Evolutionary conservation across 2,888 invertebrate genomes (phyloP).

Genomic region (Embidobia sp.): DNA sequence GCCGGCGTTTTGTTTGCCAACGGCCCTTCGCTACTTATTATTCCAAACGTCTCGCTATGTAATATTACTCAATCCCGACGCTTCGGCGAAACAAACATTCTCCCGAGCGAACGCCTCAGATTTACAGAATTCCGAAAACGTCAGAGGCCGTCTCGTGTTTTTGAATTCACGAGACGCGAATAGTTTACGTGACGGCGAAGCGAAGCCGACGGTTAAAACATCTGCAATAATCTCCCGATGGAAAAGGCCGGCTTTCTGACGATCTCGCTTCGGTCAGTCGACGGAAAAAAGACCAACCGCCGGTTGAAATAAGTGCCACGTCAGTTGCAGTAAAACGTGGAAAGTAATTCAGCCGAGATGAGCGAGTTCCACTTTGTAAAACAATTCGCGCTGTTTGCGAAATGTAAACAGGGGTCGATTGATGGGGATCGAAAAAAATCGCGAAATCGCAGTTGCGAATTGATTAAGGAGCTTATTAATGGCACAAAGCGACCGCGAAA

Average conservation of each 20-base stretch:
- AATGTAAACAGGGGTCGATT: conserved; percentile 1
- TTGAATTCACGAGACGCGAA: conserved; percentile 15
- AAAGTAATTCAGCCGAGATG: conserved; percentile 60
- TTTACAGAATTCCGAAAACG: too few species aligned
- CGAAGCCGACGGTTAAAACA: conserved; percentile 34
- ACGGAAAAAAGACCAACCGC: conserved; percentile 18
- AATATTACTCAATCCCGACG: too few species aligned
- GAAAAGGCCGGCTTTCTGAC: conserved; percentile 63
- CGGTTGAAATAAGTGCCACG: conserved; percentile 40
- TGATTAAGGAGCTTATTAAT: conserved; percentile 36
- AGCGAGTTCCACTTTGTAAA: conserved; percentile 27
- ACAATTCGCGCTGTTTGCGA: conserved; percentile 30
- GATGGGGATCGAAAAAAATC: conserved; percentile 22
- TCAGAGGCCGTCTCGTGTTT: conserved; percentile 25
- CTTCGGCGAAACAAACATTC: too few species aligned
- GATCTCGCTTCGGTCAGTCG: conserved; percentile 48
- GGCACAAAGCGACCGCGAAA: conserved; percentile 19
- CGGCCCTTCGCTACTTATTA: too few species aligned
- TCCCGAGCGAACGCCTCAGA: too few species aligned
- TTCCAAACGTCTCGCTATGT: too few species aligned
- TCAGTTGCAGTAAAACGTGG: conserved; percentile 65
- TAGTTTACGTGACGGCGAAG: conserved; percentile 18
- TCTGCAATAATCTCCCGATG: conserved; percentile 65
- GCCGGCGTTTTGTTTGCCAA: too few species aligned
- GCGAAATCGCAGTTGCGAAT: not conserved